A percentile compares a stretch with the other conserved stretches of the same genome.
Evolutionary conservation across 2,888 invertebrate genomes (phyloP).

Genomic region (Thymelicus acteon): DNA sequence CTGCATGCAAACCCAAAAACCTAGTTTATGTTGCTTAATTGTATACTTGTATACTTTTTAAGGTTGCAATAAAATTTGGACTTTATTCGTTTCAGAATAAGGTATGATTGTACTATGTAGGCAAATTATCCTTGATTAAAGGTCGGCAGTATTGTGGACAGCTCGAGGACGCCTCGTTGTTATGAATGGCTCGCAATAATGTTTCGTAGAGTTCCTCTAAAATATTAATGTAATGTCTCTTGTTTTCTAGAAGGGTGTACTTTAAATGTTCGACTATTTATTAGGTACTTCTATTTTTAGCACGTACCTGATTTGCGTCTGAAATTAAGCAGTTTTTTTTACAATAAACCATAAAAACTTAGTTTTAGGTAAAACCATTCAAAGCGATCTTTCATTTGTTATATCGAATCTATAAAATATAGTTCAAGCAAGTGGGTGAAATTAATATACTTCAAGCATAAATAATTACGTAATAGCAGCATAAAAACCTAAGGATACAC

Average conservation of each 20-base stretch:
- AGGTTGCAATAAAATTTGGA: constrained; percentile 8
- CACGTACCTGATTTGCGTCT: too few relatives aligned
- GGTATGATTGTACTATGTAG: constrained; percentile 9
- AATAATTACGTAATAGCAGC: neutral
- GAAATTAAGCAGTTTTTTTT: too few relatives aligned
- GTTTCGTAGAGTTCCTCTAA: constrained; percentile 27
- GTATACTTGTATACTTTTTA: constrained; percentile 14
- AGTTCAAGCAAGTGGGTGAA: too few relatives aligned
- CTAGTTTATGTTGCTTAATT: constrained; percentile 30
- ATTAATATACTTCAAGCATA: neutral
- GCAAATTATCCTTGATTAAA: constrained; percentile 29
- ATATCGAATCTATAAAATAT: too few relatives aligned
- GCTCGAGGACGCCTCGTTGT: constrained; percentile 26
- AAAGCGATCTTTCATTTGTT: too few relatives aligned
- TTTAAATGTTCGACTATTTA: neutral
- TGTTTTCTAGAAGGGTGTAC: constrained; percentile 14
- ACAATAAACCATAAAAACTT: too few relatives aligned
- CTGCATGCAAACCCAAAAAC: constrained; percentile 31
- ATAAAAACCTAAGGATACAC: neutral
- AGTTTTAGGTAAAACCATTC: too few relatives aligned
- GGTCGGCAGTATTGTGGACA: constrained; percentile 26
- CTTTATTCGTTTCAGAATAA: constrained; percentile 8
- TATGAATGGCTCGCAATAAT: constrained; percentile 36
- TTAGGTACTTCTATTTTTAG: too few relatives aligned
- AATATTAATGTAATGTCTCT: constrained; percentile 29